Conservation (phyloP, 1,140 invertebrate genomes). For the Globodera ellingtonae region DNA sequence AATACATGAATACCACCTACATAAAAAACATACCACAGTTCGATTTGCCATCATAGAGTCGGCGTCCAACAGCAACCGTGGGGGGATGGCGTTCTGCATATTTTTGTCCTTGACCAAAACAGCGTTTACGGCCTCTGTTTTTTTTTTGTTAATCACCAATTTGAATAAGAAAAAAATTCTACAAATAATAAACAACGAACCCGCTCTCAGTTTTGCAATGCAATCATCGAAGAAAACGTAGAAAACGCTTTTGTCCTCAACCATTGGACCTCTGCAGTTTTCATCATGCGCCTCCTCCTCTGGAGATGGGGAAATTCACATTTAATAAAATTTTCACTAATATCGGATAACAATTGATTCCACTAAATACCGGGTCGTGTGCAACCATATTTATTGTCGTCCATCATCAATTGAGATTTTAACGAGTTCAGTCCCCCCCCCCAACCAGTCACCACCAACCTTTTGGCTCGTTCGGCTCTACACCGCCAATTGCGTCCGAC, state of each 20-base stretch:
- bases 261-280: not conserved
- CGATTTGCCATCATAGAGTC: conserved; percentile 76
- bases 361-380: conserved; percentile 76
- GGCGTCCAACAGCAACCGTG: conserved; percentile 35
- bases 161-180: not conserved
- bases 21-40: conserved; percentile 72
- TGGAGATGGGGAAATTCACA: not conserved
- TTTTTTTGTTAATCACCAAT: too few relatives aligned
- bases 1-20: too few relatives aligned
- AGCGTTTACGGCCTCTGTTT: not conserved
- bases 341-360: too few relatives aligned
- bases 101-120: not conserved
- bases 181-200: conserved; percentile 18
- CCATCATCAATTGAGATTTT: too few relatives aligned
- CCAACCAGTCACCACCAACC: not conserved
- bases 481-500: conserved; percentile 68
- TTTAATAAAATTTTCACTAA: too few relatives aligned
- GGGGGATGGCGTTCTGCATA: not conserved
- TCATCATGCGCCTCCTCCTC: not conserved
- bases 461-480: not conserved
- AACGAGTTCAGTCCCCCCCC: not conserved
- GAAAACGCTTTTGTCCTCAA: conserved; percentile 74
- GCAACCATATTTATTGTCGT: too few relatives aligned
- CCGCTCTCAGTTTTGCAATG: conserved; percentile 73
- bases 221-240: conserved; percentile 98